Conservation (phyloP, 2,113 vertebrate genomes). For the Thamnaconus septentrionalis region DNA sequence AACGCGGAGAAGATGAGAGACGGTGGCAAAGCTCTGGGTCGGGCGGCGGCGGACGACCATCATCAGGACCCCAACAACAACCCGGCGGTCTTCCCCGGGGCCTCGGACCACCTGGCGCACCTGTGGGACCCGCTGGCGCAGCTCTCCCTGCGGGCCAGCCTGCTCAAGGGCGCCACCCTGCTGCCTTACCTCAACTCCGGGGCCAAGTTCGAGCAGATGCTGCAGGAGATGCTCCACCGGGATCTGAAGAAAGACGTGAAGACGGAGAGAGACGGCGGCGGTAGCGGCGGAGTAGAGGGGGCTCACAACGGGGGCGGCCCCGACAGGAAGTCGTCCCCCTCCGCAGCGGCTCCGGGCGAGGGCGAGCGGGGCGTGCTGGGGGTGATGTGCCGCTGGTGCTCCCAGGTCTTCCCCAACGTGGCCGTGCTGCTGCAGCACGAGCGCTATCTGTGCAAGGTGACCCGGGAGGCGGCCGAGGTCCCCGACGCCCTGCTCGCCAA, state of each 20-base stretch:
- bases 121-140: slow-evolving; percentile 67
- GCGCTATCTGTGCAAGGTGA: slow-evolving; percentile 72
- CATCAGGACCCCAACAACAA: slow-evolving; percentile 45
- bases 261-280: slow-evolving; percentile 23
- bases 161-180: slow-evolving; percentile 67
- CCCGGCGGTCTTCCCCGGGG: slow-evolving; percentile 23
- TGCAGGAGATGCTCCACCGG: slow-evolving; percentile 75
- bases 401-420: slow-evolving; percentile 72
- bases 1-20: slow-evolving; percentile 46
- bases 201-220: slow-evolving; percentile 74
- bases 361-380: slow-evolving; percentile 28
- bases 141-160: slow-evolving; percentile 50
- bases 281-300: slow-evolving; percentile 32
- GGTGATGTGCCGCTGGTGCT: slow-evolving; percentile 70
- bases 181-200: slow-evolving; percentile 70
- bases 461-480: slow-evolving; percentile 47
- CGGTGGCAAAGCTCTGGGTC: slow-evolving; percentile 17
- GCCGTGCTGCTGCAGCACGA: slow-evolving; percentile 75
- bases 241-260: slow-evolving; percentile 55
- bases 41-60: background rate
- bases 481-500: slow-evolving; percentile 42
- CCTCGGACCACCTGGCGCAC: slow-evolving; percentile 35
- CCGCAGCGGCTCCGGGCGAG: slow-evolving; percentile 31
- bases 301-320: slow-evolving; percentile 37
- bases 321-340: slow-evolving; percentile 40